Conservation (phyloP, 2,113 vertebrate genomes). For the Turdus rufiventris region DNA sequence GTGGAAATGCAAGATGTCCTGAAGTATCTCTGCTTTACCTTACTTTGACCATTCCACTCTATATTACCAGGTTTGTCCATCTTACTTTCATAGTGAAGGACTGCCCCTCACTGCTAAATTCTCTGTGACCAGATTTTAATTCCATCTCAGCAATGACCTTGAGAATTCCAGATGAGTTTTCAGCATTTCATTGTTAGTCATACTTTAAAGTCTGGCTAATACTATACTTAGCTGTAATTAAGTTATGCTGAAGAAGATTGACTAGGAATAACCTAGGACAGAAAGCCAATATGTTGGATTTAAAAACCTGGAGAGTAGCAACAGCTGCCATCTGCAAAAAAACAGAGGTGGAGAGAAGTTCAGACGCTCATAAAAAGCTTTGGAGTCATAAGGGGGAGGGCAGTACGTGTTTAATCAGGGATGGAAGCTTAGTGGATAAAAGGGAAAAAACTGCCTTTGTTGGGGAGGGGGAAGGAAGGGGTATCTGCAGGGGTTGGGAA, state of each 20-base stretch:
- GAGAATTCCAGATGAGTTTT: slow-evolving; percentile 21
- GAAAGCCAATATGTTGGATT: background rate
- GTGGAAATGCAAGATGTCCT: background rate
- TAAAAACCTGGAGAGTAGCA: slow-evolving; percentile 22
- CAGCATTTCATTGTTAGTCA: slow-evolving; percentile 11
- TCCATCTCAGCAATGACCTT: background rate
- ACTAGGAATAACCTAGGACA: slow-evolving; percentile 5
- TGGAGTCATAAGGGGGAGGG: slow-evolving; percentile 14
- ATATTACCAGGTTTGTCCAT: background rate
- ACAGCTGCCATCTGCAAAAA: slow-evolving; percentile 40
- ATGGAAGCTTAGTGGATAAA: slow-evolving; percentile 54
- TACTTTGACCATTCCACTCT: background rate
- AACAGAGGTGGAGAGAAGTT: slow-evolving; percentile 44
- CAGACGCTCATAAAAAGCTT: slow-evolving; percentile 46
- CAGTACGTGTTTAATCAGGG: slow-evolving; percentile 27
- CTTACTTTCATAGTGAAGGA: background rate
- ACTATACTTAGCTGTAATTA: slow-evolving; percentile 16
- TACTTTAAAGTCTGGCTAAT: background rate
- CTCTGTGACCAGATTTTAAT: background rate
- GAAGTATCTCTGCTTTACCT: background rate
- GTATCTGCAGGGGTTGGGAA: slow-evolving; percentile 33
- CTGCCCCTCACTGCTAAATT: background rate
- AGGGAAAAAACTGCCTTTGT: slow-evolving; percentile 33
- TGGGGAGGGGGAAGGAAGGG: slow-evolving; percentile 11
- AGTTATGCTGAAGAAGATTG: background rate